Conservation (phyloP, 2,888 invertebrate genomes). For the Vanessa cardui region DNA sequence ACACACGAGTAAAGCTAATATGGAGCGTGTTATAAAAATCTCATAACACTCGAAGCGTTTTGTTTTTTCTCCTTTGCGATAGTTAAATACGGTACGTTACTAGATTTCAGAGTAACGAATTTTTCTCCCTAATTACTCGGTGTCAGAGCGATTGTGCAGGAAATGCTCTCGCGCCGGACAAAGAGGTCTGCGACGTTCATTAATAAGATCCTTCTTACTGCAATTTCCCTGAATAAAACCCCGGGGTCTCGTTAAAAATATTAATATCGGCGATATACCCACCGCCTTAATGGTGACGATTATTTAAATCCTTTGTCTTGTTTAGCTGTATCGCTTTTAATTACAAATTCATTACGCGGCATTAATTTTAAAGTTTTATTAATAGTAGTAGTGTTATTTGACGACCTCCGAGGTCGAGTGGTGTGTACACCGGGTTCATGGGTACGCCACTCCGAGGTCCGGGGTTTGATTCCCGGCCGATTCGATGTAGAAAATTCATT, state of each 20-base stretch:
- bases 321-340: slow-evolving; percentile 42
- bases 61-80: slow-evolving; percentile 53
- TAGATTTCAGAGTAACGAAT: slow-evolving; percentile 73
- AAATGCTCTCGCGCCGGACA: slow-evolving; percentile 74
- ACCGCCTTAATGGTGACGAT: slow-evolving; percentile 70
- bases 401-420: too few species aligned
- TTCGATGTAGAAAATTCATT: too few species aligned
- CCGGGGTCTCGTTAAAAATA: slow-evolving; percentile 68
- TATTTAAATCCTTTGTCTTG: slow-evolving; percentile 59
- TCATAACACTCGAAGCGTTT: slow-evolving; percentile 40
- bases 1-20: neutral
- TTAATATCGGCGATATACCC: slow-evolving; percentile 75
- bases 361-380: slow-evolving; percentile 10
- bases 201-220: slow-evolving; percentile 82
- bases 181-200: slow-evolving; percentile 78
- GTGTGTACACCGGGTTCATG: too few species aligned
- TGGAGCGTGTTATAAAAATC: slow-evolving; percentile 27
- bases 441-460: too few species aligned
- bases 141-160: slow-evolving; percentile 80
- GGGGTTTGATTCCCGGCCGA: too few species aligned
- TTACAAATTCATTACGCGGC: slow-evolving; percentile 34
- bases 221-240: slow-evolving; percentile 79
- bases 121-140: slow-evolving; percentile 82
- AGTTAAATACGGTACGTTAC: slow-evolving; percentile 59
- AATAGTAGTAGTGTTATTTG: neutral